These are phyloP conservation scores for Pholis gunnellus DNA, from an alignment of 2,113 vertebrate species.

Conservation along the genomic window DNA sequence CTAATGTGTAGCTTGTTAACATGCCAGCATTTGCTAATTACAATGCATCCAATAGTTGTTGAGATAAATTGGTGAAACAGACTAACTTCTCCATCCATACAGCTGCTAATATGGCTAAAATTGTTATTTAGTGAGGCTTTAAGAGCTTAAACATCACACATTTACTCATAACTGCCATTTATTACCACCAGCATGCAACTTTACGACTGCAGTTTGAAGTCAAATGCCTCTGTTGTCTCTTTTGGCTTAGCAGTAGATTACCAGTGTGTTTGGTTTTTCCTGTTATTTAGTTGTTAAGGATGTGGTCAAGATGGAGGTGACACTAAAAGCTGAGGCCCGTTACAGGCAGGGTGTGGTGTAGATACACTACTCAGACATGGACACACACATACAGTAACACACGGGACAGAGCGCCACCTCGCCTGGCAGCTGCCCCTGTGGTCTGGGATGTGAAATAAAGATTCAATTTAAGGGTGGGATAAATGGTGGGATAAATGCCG, in stretches of 20 bases:
- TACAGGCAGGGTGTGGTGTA: constrained; percentile 42
- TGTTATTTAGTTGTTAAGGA: constrained; percentile 59
- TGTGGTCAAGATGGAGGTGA: constrained; percentile 53
- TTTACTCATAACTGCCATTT: neutral
- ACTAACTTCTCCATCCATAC: neutral
- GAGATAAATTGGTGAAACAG: neutral
- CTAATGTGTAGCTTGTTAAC: neutral
- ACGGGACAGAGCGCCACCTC: constrained; percentile 42
- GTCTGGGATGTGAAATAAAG: constrained; percentile 25
- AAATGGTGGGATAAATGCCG: constrained; percentile 39
- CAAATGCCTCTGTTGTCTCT: constrained; percentile 19
- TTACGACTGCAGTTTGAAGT: constrained; percentile 11
- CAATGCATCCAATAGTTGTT: neutral
- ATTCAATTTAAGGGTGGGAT: constrained; percentile 59
- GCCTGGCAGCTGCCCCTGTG: constrained; percentile 35
- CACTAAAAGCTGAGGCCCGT: constrained; percentile 28
- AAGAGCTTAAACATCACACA: neutral
- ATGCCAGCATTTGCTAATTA: neutral
- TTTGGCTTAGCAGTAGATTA: constrained; percentile 31
- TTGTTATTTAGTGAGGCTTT: neutral
- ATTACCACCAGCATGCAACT: neutral
- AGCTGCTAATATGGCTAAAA: neutral
- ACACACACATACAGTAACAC: constrained; percentile 27
- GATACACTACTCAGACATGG: constrained; percentile 7
- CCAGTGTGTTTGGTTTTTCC: constrained; percentile 47